These are phyloP conservation scores for Choristoneura rosaceana DNA, from an alignment of 2,888 invertebrate species.

Conservation along the genomic window DNA sequence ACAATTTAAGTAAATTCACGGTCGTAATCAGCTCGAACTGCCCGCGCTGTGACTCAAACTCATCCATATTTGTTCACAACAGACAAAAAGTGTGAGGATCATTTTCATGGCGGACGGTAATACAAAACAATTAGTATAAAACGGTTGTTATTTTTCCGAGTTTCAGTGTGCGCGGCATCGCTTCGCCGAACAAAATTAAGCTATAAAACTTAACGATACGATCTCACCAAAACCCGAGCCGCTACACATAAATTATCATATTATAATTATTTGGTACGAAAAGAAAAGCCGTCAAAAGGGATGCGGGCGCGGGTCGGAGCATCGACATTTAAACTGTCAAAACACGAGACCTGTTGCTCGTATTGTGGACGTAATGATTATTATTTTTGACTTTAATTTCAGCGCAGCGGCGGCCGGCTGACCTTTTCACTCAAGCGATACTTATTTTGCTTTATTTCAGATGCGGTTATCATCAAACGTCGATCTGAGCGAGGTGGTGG, in stretches of 20 bases:
- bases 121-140: slow-evolving; percentile 59
- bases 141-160: slow-evolving; percentile 45
- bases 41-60: slow-evolving; percentile 46
- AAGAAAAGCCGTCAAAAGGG: slow-evolving; percentile 58
- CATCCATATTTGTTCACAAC: slow-evolving; percentile 51
- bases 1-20: slow-evolving; percentile 53
- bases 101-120: slow-evolving; percentile 50
- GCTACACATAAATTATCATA: slow-evolving; percentile 65
- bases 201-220: slow-evolving; percentile 72
- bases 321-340: slow-evolving; percentile 71
- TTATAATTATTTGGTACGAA: slow-evolving; percentile 58
- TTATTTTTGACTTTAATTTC: slow-evolving; percentile 78
- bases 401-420: slow-evolving; percentile 66
- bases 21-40: slow-evolving; percentile 46
- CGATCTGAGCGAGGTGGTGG: slow-evolving; percentile 68
- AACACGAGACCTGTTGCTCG: slow-evolving; percentile 65
- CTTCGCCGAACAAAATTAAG: slow-evolving; percentile 68
- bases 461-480: slow-evolving; percentile 76
- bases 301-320: slow-evolving; percentile 48
- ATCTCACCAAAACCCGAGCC: slow-evolving; percentile 55
- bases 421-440: slow-evolving; percentile 80
- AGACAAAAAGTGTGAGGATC: slow-evolving; percentile 52
- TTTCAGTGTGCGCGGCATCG: slow-evolving; percentile 46
- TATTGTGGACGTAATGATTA: slow-evolving; percentile 72
- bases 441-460: slow-evolving; percentile 67